phyloP scores from a whole-genome alignment of 2,113 vertebrate genomes.

The Actenoides lindsayi region DNA sequence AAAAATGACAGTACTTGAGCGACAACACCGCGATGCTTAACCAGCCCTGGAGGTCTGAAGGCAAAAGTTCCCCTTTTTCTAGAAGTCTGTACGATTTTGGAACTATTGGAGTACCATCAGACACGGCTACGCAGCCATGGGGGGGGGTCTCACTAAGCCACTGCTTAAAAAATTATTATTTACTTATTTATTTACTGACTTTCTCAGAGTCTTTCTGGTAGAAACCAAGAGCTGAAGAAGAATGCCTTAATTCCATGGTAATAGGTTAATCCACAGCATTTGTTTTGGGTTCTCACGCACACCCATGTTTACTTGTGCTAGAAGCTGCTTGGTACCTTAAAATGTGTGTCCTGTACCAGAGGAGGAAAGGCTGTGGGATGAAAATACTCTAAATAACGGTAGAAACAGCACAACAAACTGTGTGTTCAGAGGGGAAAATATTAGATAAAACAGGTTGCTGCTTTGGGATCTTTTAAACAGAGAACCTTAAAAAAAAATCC shows the following conservation, averaged over 20 bases:
- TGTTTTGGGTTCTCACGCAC: background rate
- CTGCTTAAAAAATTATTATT: background rate
- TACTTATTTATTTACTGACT: background rate
- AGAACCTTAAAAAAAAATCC: background rate
- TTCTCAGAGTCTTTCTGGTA: background rate
- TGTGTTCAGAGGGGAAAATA: background rate
- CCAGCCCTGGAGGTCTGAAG: background rate
- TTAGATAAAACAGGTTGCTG: background rate
- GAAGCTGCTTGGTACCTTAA: background rate
- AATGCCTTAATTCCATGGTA: background rate
- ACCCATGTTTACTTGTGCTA: background rate
- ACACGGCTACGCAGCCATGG: too few relatives aligned
- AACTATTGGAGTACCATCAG: background rate
- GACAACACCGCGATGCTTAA: background rate
- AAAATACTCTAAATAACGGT: too few relatives aligned
- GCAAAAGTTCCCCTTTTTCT: background rate
- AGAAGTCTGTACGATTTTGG: background rate
- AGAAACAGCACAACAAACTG: background rate
- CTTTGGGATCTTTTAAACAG: background rate
- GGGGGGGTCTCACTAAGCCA: background rate
- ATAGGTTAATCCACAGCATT: background rate
- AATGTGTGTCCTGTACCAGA: background rate
- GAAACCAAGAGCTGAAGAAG: background rate
- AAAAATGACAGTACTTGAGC: background rate
- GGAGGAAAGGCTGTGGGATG: background rate